Base-by-base conservation (phyloP, 2,797 vertebrate genomes). In the Neostethus bicornis region DNA sequence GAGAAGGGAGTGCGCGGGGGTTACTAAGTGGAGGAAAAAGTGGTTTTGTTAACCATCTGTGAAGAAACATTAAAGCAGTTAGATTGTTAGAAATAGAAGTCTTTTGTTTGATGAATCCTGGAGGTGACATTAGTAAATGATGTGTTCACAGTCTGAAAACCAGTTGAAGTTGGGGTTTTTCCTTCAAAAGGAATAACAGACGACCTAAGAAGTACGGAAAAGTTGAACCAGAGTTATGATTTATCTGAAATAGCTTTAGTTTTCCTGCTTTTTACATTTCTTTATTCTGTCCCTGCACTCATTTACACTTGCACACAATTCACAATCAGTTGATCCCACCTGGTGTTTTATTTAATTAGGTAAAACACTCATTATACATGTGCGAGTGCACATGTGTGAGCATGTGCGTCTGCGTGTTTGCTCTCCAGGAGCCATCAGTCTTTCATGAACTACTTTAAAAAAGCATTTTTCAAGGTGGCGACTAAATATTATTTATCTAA, bases 401-500 rank as follows among this genome's bases (percentile, higher is more conserved):
- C 28, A 4, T 49, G 55, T 54, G 60, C 69, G 70, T 66, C 41
- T 48, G 63, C 62, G 46, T 35, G 12, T 32, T 70, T 51, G 70
- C 71, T 79, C 64, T 48, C 73, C 63, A 48, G 84, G 80, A 83
- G 79, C 83, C 83, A 86, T 87, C 89, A 89, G 68, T 86, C 80
- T 87, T 86, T 87, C 80, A 85, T 87, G 79, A 83, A 83, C 72
- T 81, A 74, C 86, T 89, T 89, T 84, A 85, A 90, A n/a, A 88
- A 87, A 85, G 76, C 84, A 74, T 79, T 85, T 84, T 87, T 90
- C 82, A 90, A 91, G 87, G 89, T 91, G 86, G 87, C 84, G 89
- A 88, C 88, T 90, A 91, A 92, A 90, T 85, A 89, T 85, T 89
- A 85, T 90, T 90, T 92, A 88, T 90, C 85, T 89, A 85, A 90